Percentiles rank a stretch among this genome's conserved stretches.
These are phyloP conservation scores for Mythimna vitellina DNA, from an alignment of 2,888 invertebrate genomes.

Conservation along the genomic window DNA sequence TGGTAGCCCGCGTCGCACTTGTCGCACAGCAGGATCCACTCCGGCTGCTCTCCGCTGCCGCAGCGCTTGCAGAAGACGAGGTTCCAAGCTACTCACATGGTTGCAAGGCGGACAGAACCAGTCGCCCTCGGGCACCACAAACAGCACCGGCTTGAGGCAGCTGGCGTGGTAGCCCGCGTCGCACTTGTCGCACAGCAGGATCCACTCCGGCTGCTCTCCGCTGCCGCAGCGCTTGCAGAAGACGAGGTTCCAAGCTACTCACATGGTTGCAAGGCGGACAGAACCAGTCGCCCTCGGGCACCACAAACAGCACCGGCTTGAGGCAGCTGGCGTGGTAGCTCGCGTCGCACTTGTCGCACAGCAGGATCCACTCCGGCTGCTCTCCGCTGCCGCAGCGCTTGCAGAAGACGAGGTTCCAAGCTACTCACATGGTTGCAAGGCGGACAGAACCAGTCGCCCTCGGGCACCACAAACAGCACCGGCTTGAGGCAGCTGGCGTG, in stretches of 20 bases:
- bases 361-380: constrained; percentile 98
- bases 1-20: constrained; percentile 99
- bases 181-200: constrained; percentile 98
- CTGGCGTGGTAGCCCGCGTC: constrained; percentile 99
- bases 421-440: constrained; percentile 98
- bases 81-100: constrained; percentile 93
- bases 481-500: constrained; percentile 99
- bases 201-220: constrained; percentile 99
- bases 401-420: constrained; percentile 92
- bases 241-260: constrained; percentile 88
- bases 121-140: constrained; percentile 98
- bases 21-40: constrained; percentile 99
- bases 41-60: constrained; percentile 97
- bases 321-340: constrained; percentile 99
- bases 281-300: constrained; percentile 99
- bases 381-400: constrained; percentile 97
- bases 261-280: constrained; percentile 99
- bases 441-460: constrained; percentile 99
- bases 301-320: constrained; percentile 96
- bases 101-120: constrained; percentile 99
- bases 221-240: constrained; percentile 97
- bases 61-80: constrained; percentile 96
- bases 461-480: constrained; percentile 97
- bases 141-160: constrained; percentile 97
- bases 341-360: constrained; percentile 98